Conservation (phyloP, 2,797 vertebrate species). For the Pithecia hirsuta region DNA sequence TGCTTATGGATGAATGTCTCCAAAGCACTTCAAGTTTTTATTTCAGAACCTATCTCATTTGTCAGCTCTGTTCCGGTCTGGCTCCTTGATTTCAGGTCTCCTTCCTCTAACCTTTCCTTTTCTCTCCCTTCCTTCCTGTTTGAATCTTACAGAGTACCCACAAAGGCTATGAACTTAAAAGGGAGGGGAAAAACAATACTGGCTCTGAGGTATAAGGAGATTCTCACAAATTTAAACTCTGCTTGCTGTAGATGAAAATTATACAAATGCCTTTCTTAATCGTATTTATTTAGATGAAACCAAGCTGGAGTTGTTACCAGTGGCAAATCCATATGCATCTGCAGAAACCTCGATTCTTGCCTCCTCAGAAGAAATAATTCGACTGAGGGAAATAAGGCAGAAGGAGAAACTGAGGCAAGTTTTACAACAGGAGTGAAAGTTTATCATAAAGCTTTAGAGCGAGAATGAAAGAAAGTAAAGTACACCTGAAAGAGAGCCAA, state of each 20-base stretch:
- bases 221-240: background rate
- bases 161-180: background rate
- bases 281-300: constrained; percentile 25
- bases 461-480: no score
- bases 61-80: background rate
- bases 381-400: background rate
- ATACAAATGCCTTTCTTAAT: background rate
- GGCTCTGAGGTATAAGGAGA: background rate
- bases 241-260: background rate
- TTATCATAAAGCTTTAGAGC: background rate
- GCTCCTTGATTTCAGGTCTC: background rate
- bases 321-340: background rate
- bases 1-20: background rate
- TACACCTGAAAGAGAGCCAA: background rate
- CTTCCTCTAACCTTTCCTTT: background rate
- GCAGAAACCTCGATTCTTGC: background rate
- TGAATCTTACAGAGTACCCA: background rate
- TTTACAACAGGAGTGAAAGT: background rate
- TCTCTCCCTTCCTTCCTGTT: background rate
- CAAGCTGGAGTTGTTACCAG: background rate
- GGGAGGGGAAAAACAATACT: background rate
- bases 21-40: background rate
- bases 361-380: background rate
- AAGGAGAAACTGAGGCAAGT: background rate
- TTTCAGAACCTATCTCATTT: background rate